phyloP scores from a whole-genome alignment of 2,113 vertebrate genomes.

The Solea solea region DNA sequence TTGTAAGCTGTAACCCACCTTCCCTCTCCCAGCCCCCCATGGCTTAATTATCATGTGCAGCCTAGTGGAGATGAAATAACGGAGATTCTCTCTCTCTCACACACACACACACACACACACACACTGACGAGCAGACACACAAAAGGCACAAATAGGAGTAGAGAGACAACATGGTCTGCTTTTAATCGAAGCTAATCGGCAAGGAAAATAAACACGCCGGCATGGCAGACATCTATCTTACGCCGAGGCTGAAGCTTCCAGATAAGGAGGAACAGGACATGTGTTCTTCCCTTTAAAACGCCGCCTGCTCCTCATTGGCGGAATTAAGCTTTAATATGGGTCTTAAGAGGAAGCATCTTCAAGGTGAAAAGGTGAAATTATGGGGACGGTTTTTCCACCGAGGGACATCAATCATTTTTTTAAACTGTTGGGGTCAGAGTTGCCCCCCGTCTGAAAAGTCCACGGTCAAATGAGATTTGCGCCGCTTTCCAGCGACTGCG shows the following conservation, averaged over 20 bases:
- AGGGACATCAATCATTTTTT: constrained; percentile 70
- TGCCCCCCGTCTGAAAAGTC: constrained; percentile 40
- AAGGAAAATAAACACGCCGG: constrained; percentile 79
- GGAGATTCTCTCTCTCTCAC: constrained; percentile 82
- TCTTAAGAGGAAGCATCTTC: constrained; percentile 60
- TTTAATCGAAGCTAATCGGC: constrained; percentile 80
- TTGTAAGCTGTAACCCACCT: constrained; percentile 83
- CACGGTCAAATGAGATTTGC: constrained; percentile 39
- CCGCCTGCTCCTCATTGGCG: constrained; percentile 69
- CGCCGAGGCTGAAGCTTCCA: constrained; percentile 66
- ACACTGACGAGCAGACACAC: constrained; percentile 56
- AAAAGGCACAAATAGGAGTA: constrained; percentile 61
- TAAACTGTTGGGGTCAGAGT: constrained; percentile 46
- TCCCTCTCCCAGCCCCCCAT: constrained; percentile 84
- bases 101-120: constrained; percentile 67
- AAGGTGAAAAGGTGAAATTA: constrained; percentile 79
- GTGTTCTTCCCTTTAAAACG: constrained; percentile 70
- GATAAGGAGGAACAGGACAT: constrained; percentile 77
- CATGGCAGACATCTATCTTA: constrained; percentile 74
- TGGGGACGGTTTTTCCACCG: constrained; percentile 68
- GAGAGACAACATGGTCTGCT: constrained; percentile 74
- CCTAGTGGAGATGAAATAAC: constrained; percentile 87
- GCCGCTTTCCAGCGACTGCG: constrained; percentile 48
- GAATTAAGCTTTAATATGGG: constrained; percentile 72
- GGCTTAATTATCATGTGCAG: constrained; percentile 92